Evolutionary conservation across 2,888 invertebrate species (phyloP).

Genomic region (Tethea ocularis): DNA sequence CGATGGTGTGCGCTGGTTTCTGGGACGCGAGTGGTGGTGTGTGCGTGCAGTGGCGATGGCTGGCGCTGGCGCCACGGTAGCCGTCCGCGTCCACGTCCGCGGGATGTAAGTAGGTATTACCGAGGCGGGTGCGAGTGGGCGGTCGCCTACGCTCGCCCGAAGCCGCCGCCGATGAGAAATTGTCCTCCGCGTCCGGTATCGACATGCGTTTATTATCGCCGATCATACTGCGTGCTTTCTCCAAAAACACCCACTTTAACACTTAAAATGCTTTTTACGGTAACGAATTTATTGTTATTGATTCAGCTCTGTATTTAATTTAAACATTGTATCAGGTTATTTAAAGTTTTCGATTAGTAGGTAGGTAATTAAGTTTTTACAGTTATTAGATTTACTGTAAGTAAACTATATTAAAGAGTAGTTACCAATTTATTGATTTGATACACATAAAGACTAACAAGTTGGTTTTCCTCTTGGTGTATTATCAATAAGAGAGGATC

Average conservation of each 20-base stretch:
- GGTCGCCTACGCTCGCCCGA: constrained; percentile 31
- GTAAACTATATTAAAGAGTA: not conserved
- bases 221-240: constrained; percentile 46
- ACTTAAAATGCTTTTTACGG: constrained; percentile 15
- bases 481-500: not conserved
- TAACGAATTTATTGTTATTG: constrained; percentile 26
- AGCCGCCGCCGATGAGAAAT: constrained; percentile 47
- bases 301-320: not conserved
- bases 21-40: constrained; percentile 1
- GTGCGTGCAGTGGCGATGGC: constrained; percentile 2
- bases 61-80: constrained; percentile 9
- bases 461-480: not conserved
- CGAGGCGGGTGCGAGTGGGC: constrained; percentile 48
- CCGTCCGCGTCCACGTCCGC: constrained; percentile 13
- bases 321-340: not conserved
- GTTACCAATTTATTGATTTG: not conserved
- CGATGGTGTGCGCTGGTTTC: constrained; percentile 10
- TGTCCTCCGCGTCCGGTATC: constrained; percentile 41
- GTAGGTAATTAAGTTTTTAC: not conserved
- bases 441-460: not conserved
- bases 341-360: not conserved
- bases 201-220: constrained; percentile 46
- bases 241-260: constrained; percentile 51
- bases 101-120: constrained; percentile 37
- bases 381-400: not conserved